Conservation (phyloP, 2,888 invertebrate genomes). For the Heliothis peltigera region DNA sequence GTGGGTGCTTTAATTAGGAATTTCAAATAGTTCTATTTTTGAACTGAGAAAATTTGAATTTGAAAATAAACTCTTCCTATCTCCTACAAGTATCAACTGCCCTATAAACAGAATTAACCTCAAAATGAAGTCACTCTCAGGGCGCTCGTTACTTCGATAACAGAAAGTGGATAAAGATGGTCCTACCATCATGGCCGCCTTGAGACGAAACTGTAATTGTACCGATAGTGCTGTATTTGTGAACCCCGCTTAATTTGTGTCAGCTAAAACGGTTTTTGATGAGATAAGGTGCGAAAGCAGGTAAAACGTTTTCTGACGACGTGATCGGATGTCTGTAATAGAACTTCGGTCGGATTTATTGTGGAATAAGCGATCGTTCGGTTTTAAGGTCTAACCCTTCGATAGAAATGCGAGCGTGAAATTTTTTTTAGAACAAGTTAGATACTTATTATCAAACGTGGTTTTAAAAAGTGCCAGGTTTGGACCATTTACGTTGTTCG, state of each 20-base stretch:
- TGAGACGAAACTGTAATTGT: conserved; percentile 63
- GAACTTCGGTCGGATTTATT: conserved; percentile 41
- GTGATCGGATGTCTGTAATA: conserved; percentile 20
- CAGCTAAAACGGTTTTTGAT: conserved; percentile 50
- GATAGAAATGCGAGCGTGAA: no score
- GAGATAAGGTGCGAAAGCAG: conserved; percentile 40
- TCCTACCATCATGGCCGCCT: conserved; percentile 60
- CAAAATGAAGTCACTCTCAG: conserved; percentile 62
- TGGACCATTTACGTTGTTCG: no score
- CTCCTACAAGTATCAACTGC: background rate
- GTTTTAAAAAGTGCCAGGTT: no score
- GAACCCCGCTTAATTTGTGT: conserved; percentile 50
- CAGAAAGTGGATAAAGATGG: conserved; percentile 67
- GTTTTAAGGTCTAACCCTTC: background rate
- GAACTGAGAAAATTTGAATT: background rate
- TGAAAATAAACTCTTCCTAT: background rate
- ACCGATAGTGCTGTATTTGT: conserved; percentile 41
- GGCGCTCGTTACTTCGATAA: conserved; percentile 67
- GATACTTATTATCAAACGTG: no score
- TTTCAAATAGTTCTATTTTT: no score
- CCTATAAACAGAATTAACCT: conserved; percentile 28
- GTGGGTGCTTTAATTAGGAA: no score
- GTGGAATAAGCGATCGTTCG: conserved; percentile 11
- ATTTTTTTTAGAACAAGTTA: no score
- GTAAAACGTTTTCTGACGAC: conserved; percentile 55